phyloP scores from a whole-genome alignment of 92 coral and sea anemone genomes.

The Actinernus sp. region DNA sequence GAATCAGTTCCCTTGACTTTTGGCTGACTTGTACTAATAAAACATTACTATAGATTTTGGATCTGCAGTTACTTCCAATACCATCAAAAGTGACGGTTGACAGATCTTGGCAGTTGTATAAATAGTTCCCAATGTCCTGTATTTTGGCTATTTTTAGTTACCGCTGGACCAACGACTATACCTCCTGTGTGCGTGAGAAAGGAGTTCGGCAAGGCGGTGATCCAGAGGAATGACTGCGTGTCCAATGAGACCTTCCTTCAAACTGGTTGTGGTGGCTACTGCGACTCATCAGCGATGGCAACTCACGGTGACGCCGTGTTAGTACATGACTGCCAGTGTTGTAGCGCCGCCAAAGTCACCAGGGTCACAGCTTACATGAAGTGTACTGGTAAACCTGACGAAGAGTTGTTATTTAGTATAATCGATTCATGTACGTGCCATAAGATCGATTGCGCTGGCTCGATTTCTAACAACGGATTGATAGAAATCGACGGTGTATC shows the following conservation, averaged over 20 bases:
- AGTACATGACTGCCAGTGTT: slow-evolving; percentile 32
- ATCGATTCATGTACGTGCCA: slow-evolving; percentile 41
- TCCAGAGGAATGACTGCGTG: slow-evolving; percentile 7
- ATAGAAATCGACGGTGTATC: neutral
- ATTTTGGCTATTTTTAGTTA: too few species aligned
- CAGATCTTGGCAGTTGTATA: too few species aligned
- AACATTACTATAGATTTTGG: too few species aligned
- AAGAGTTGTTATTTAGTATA: slow-evolving; percentile 1
- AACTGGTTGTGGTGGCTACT: slow-evolving; percentile 54
- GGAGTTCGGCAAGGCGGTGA: slow-evolving; percentile 2
- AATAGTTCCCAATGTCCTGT: too few species aligned
- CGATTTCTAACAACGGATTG: slow-evolving; percentile 10
- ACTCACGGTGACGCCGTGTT: slow-evolving; percentile 11
- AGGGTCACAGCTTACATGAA: slow-evolving; percentile 8
- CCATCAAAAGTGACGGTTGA: too few species aligned
- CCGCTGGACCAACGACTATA: slow-evolving; percentile 21
- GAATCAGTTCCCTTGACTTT: too few species aligned
- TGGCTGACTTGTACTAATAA: too few species aligned
- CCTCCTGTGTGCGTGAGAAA: slow-evolving; percentile 32
- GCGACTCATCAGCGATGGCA: slow-evolving; percentile 35
- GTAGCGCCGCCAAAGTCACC: slow-evolving; percentile 18
- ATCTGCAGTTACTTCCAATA: too few species aligned
- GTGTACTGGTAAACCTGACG: slow-evolving; percentile 1
- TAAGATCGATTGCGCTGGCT: neutral
- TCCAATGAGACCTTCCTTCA: slow-evolving; percentile 19